Evolutionary conservation across 1,140 invertebrate species (phyloP).

Genomic region (Thaumetopoea pityocampa): DNA sequence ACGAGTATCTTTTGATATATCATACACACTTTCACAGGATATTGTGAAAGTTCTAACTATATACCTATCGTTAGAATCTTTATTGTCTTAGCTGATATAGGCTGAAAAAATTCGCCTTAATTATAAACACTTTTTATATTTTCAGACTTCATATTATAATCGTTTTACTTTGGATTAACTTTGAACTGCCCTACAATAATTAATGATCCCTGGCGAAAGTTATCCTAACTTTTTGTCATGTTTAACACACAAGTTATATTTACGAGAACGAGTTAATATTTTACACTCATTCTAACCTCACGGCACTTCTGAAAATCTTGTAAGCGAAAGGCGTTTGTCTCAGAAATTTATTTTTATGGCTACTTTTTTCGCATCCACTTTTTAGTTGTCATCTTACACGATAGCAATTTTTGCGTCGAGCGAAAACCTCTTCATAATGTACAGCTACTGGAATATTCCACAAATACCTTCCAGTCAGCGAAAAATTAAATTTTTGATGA

Average conservation of each 20-base stretch:
- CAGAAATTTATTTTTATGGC: background rate
- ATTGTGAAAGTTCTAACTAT: too few relatives aligned
- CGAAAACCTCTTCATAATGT: slow-evolving; percentile 2
- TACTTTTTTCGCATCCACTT: background rate
- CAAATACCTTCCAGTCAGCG: slow-evolving; percentile 3
- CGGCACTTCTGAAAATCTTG: background rate
- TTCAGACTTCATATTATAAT: too few relatives aligned
- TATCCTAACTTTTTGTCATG: too few relatives aligned
- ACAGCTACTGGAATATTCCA: slow-evolving; percentile 5
- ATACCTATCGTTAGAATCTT: too few relatives aligned
- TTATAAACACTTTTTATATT: too few relatives aligned
- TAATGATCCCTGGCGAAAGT: too few relatives aligned
- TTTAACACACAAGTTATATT: slow-evolving; percentile 1
- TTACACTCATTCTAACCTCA: background rate
- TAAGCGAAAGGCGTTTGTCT: background rate
- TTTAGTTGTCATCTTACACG: background rate
- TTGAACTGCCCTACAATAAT: too few relatives aligned
- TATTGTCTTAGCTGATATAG: too few relatives aligned
- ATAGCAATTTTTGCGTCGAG: slow-evolving; percentile 7
- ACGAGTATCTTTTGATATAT: too few relatives aligned
- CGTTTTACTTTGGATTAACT: too few relatives aligned
- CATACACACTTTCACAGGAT: too few relatives aligned
- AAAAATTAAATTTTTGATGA: slow-evolving; percentile 10
- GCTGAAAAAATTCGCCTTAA: too few relatives aligned
- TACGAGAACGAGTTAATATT: background rate